Conservation (phyloP, 2,888 invertebrate genomes). For the Chloromyia formosa region DNA sequence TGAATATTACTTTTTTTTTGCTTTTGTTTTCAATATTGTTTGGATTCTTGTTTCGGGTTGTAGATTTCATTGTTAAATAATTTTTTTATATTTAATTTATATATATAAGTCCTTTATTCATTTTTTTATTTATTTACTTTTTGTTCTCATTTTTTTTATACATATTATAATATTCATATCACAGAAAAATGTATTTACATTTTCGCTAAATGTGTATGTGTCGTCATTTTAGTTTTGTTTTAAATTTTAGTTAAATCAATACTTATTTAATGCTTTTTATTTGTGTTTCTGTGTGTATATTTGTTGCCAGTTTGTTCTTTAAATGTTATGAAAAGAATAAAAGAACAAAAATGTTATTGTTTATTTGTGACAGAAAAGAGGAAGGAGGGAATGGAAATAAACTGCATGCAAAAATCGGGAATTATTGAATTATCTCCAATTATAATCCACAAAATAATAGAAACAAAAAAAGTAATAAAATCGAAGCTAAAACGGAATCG, state of each 20-base stretch:
- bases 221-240: constrained; percentile 30
- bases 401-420: no score
- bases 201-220: constrained; percentile 48
- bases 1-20: constrained; percentile 45
- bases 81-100: constrained; percentile 26
- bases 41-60: constrained; percentile 13
- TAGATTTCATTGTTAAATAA: constrained; percentile 9
- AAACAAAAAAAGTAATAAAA: no score
- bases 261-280: constrained; percentile 25
- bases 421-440: no score
- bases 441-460: no score
- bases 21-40: constrained; percentile 37
- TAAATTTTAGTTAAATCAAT: constrained; percentile 18
- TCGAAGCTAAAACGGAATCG: no score
- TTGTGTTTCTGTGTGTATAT: background rate
- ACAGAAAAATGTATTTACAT: constrained; percentile 51
- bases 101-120: constrained; percentile 20
- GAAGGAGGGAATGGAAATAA: no score
- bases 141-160: constrained; percentile 36
- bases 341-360: no score
- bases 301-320: background rate
- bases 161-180: constrained; percentile 47
- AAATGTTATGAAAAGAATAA: background rate
- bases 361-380: no score
- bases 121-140: constrained; percentile 25